Evolutionary conservation across 2,888 invertebrate species (phyloP), one percentile per base, ranked within the genome.

Genomic region (Cephalotes varians): DNA sequence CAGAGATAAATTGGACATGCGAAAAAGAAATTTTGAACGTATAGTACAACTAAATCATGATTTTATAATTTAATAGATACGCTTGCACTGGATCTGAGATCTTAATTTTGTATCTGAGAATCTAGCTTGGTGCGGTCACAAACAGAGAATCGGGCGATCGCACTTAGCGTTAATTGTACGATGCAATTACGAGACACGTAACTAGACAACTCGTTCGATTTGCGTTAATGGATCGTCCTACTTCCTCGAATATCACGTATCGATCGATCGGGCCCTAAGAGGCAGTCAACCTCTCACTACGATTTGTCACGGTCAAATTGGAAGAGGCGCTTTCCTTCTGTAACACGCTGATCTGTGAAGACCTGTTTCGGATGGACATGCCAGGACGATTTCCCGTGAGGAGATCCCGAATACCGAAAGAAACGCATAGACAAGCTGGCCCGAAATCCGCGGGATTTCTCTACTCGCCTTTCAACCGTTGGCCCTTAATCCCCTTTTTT

Each of bases 361-460:
- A 87, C 86, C 86, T 87, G 87, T 89, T 91, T 89, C 84, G 86
- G 86, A 85, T 85, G 83, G 31, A 31, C 34, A 86, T 84, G 85
- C 81, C 85, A 88, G 87, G 25, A 74, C 88, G 86, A 90, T 90
- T 90, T 90, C 89, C 90, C 89, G 72, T 85, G 88, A 84, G 90
- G 83, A 65, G 86, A 87, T 86, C 83, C 81, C 82, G 80, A 73
- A 77, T 74, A 71, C 51, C 21, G 81, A 60, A 40, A 80, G 69
- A 56, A 71, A 74, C 54, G 34, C 58, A 49, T 56, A 82, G 71
- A 54, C 37, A 62, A 65, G 64, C 81, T 67, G 47, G 69, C 69
- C 69, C 54, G 85, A 89, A 88, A 91, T 90, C 89, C 91, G 87
- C 88, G 88, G 91, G 90, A 90, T 90, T 91, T 89, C 82, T 85